Evolutionary conservation across 2,888 invertebrate genomes (phyloP).

Genomic region (Bombylius major): DNA sequence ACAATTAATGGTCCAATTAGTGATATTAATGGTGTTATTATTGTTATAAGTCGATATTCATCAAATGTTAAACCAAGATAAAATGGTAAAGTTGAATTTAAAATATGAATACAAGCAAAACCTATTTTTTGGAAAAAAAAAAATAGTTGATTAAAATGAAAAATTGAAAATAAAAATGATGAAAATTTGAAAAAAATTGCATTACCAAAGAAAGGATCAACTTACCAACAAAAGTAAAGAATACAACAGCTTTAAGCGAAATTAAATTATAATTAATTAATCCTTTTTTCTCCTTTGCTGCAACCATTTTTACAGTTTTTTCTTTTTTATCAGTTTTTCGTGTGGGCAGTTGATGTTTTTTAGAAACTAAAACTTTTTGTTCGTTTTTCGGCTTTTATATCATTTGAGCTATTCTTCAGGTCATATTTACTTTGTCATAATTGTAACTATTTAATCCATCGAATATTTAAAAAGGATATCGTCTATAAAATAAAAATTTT

Average conservation of each 20-base stretch:
- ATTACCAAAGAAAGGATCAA: neutral
- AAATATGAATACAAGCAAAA: constrained; percentile 68
- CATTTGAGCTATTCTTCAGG: no score
- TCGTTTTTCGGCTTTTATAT: no score
- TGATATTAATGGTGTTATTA: constrained; percentile 65
- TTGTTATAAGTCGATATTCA: constrained; percentile 65
- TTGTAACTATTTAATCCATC: no score
- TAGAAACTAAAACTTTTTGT: no score
- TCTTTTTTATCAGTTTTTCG: no score
- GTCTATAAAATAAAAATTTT: no score
- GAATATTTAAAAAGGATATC: no score
- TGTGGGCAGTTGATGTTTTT: no score
- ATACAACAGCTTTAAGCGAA: constrained; percentile 41
- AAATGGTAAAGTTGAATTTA: constrained; percentile 51
- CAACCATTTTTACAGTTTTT: neutral
- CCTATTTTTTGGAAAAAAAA: constrained; percentile 39
- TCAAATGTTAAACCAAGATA: constrained; percentile 52
- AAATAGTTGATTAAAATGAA: neutral
- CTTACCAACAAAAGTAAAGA: constrained; percentile 66
- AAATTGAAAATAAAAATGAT: no score
- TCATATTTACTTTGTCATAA: no score
- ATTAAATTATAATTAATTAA: neutral
- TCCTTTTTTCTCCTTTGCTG: neutral
- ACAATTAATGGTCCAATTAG: constrained; percentile 64
- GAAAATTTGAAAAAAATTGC: no score